Base-by-base conservation (phyloP, 2,797 vertebrate genomes). In the Syngnathus rostellatus region DNA sequence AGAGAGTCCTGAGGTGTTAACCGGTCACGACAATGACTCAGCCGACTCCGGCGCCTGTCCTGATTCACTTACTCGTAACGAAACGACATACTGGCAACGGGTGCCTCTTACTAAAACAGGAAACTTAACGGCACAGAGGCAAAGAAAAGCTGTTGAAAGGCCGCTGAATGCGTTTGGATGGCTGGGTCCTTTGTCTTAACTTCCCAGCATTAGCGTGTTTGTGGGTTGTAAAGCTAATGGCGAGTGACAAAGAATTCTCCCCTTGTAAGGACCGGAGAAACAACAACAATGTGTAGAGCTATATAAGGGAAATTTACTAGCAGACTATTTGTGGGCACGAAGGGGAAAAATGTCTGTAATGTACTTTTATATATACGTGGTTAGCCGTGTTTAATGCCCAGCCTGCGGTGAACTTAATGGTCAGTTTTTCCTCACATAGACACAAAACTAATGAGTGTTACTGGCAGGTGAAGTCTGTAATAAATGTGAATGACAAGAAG, bases 1-100 rank as follows among this genome's bases (percentile, higher is more conserved):
- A 25, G 67, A 53, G 40, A 31, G 72, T 77, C 68, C 76, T 64
- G 78, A 79, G 80, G 72, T 70, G 51, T 54, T 62, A 60, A 37
- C 65, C 1, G 3, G 54, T 73, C 45, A 46, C 70, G 58, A 53
- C 39, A 25, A 51, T 31, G 21, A 12, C 14, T 57, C 37, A 19
- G 16, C 8, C 58, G 51, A 31, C 53, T 41, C 64, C 12, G 3
- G 51, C 16, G 21, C 41, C 40, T 45, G 53, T n/a, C 39, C 25
- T 66, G 51, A 45, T 23, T 55, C 64, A 54, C 39, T 19, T n/a
- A 25, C 16, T 43, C 14, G 8, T 8, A 45, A 65, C 17, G 43
- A 65, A 45, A 65, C 9, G 2, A 57, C 72, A 66, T 70, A 37
- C 65, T 64, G 67, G 65, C 64, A 74, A 68, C 68, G 60, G 69